A percentile compares a stretch with the other conserved stretches of the same genome.
Conservation (phyloP, 1,140 invertebrate species). For the Ostrea edulis region DNA sequence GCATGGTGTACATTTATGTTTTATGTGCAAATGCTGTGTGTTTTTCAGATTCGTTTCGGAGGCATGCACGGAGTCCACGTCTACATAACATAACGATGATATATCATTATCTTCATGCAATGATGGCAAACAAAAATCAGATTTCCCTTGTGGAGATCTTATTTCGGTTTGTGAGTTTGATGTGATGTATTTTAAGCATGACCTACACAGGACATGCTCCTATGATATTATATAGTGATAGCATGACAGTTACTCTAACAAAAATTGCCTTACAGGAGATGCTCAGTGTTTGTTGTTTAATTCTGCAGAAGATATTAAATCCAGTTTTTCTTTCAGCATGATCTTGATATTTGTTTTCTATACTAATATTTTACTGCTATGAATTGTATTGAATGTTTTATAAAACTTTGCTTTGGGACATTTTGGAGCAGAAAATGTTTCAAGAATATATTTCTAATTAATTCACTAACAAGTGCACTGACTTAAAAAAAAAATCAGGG, state of each 20-base stretch:
- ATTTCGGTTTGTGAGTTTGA: conserved; percentile 3
- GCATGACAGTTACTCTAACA: not conserved
- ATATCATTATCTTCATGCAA: not conserved
- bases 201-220: not conserved
- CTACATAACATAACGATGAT: not conserved
- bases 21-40: not conserved
- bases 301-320: not conserved
- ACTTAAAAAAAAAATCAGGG: not conserved
- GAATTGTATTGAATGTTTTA: not conserved
- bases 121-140: conserved; percentile 21
- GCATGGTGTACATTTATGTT: not conserved
- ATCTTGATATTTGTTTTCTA: not conserved
- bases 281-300: not conserved
- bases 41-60: conserved; percentile 17
- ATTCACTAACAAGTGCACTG: not conserved
- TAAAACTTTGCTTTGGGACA: not conserved
- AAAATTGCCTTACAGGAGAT: not conserved
- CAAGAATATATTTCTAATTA: not conserved
- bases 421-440: not conserved
- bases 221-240: not conserved
- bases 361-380: not conserved
- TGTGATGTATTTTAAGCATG: not conserved
- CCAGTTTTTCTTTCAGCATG: conserved; percentile 2
- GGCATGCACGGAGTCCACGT: conserved; percentile 14
- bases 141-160: not conserved